Evolutionary conservation across 2,797 vertebrate species (phyloP).

Genomic region (Babyrousa celebensis): DNA sequence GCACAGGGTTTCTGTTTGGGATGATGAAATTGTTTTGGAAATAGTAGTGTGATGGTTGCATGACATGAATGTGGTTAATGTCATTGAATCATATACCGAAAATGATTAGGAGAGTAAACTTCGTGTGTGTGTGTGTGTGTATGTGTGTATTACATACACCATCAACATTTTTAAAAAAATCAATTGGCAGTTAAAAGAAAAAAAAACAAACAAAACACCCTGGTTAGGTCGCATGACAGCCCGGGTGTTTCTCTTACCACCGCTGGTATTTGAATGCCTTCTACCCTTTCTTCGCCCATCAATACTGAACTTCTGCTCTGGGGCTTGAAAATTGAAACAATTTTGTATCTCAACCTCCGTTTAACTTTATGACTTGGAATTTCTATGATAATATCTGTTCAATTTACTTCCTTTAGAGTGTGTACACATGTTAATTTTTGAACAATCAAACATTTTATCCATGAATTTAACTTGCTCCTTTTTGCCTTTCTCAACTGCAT

Average conservation of each 20-base stretch:
- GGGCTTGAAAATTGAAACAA: slow-evolving; percentile 45
- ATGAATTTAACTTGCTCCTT: slow-evolving; percentile 24
- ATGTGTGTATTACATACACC: neutral
- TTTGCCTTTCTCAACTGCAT: slow-evolving; percentile 47
- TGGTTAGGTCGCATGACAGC: neutral
- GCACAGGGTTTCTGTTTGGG: neutral
- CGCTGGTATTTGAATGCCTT: neutral
- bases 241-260: neutral
- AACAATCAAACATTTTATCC: neutral
- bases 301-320: neutral
- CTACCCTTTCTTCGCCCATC: neutral
- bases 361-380: slow-evolving; percentile 43
- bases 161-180: slow-evolving; percentile 18
- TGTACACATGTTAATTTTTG: neutral
- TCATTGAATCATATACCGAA: neutral
- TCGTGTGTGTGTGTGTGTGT: neutral
- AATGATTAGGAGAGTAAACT: neutral
- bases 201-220: neutral
- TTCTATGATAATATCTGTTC: neutral
- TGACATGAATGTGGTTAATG: neutral
- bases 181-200: neutral
- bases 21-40: neutral
- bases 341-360: slow-evolving; percentile 52
- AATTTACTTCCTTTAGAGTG: slow-evolving; percentile 46
- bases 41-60: neutral